These are phyloP conservation scores for Caligus rogercresseyi DNA, from an alignment of 1,140 invertebrate genomes.

Conservation along the genomic window DNA sequence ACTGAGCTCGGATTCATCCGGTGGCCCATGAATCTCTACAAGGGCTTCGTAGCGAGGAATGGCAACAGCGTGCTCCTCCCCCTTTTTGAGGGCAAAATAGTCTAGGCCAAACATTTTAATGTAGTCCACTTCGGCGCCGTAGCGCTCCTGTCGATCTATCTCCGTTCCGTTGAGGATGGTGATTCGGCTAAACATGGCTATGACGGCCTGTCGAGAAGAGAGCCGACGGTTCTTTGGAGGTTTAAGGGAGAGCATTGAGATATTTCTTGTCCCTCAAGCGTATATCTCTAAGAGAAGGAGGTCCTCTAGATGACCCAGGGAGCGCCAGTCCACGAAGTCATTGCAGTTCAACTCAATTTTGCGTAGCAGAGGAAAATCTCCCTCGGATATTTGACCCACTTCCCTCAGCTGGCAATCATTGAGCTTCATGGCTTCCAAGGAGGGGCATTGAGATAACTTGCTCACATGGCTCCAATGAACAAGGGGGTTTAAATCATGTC, in stretches of 20 bases:
- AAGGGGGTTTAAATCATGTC: constrained; percentile 8
- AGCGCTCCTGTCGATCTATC: constrained; percentile 1
- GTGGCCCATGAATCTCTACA: constrained; percentile 4
- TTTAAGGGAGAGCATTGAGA: background rate
- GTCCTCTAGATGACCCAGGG: background rate
- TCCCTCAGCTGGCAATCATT: background rate
- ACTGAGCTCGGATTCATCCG: constrained; percentile 13
- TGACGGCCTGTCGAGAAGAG: background rate
- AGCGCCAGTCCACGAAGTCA: background rate
- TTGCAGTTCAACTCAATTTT: constrained; percentile 1
- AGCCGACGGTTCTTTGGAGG: background rate
- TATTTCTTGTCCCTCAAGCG: background rate
- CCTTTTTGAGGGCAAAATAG: constrained; percentile 7
- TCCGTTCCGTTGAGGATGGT: constrained; percentile 18
- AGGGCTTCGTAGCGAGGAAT: constrained; percentile 9
- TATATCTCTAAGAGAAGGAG: constrained; percentile 6
- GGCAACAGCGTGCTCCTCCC: background rate
- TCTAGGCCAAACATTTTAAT: constrained; percentile 11
- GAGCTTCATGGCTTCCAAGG: constrained; percentile 1
- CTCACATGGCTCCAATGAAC: background rate
- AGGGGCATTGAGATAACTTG: background rate
- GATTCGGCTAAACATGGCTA: background rate
- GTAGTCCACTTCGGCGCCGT: constrained; percentile 16
- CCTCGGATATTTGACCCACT: background rate
- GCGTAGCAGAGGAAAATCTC: background rate